These are phyloP conservation scores for Cybosia mesomella DNA, from an alignment of 2,888 invertebrate species.

Conservation along the genomic window DNA sequence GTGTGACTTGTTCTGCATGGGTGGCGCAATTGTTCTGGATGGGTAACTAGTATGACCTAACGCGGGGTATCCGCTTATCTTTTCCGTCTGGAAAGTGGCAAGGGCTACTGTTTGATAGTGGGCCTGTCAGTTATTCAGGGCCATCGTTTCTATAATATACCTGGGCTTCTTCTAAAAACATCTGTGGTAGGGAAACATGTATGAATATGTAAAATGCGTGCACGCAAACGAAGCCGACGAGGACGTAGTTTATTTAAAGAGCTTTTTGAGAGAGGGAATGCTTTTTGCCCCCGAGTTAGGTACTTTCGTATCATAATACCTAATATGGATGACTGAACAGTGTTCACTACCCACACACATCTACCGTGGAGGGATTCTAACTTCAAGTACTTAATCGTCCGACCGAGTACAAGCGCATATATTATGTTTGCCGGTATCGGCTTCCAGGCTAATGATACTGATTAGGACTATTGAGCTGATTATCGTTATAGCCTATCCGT, in stretches of 20 bases:
- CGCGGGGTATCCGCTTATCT: no score
- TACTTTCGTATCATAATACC: no score
- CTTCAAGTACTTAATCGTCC: not conserved
- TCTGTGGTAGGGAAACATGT: not conserved
- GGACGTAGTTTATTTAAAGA: no score
- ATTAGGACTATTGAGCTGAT: not conserved
- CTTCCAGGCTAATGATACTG: not conserved
- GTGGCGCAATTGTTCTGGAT: no score
- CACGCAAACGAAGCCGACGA: not conserved
- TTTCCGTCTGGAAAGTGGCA: not conserved
- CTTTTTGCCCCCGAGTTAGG: no score
- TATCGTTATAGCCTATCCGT: conserved; percentile 1
- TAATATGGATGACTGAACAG: not conserved
- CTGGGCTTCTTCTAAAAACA: not conserved
- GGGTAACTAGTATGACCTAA: no score
- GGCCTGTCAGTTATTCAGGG: not conserved
- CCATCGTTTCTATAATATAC: not conserved
- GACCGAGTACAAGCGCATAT: not conserved
- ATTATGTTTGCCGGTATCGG: not conserved
- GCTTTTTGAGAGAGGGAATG: no score
- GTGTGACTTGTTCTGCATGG: not conserved
- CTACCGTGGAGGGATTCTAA: not conserved
- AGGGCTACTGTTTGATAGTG: not conserved
- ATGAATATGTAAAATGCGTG: not conserved
- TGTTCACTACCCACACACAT: not conserved